These are phyloP conservation scores for Pomatostomus ruficeps DNA, from an alignment of 2,113 vertebrate genomes.

Conservation along the genomic window DNA sequence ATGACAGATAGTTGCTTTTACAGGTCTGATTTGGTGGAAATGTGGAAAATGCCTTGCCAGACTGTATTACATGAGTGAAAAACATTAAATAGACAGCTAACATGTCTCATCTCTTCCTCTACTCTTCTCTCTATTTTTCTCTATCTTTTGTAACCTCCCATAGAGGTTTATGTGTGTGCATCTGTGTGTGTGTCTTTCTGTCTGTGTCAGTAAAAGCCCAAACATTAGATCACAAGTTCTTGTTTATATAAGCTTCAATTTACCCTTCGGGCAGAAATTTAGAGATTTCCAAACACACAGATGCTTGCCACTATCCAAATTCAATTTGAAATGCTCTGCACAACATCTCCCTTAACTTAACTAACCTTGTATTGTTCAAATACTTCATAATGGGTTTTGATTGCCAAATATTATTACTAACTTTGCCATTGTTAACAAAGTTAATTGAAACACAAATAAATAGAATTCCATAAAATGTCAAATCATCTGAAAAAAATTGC, in stretches of 20 bases:
- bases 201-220: conserved; percentile 55
- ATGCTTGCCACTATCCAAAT: conserved; percentile 53
- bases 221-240: conserved; percentile 62
- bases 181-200: neutral
- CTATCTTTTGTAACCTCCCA: conserved; percentile 10
- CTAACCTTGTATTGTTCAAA: conserved; percentile 58
- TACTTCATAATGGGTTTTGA: conserved; percentile 46
- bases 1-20: conserved; percentile 58
- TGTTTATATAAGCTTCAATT: conserved; percentile 63
- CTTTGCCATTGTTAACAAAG: conserved; percentile 50
- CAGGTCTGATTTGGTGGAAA: conserved; percentile 38
- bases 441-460: conserved; percentile 55
- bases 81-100: conserved; percentile 44
- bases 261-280: conserved; percentile 56
- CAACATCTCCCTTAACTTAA: conserved; percentile 60
- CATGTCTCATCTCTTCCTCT: conserved; percentile 36
- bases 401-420: conserved; percentile 54
- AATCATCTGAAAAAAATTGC: neutral
- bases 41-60: conserved; percentile 57
- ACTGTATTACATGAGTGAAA: conserved; percentile 54
- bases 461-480: conserved; percentile 25
- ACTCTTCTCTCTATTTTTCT: neutral
- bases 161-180: conserved; percentile 13
- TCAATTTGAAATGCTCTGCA: conserved; percentile 67
- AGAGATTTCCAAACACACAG: conserved; percentile 60